Base-by-base conservation (phyloP, 2,888 invertebrate species). In the Oxytorus armatus region DNA sequence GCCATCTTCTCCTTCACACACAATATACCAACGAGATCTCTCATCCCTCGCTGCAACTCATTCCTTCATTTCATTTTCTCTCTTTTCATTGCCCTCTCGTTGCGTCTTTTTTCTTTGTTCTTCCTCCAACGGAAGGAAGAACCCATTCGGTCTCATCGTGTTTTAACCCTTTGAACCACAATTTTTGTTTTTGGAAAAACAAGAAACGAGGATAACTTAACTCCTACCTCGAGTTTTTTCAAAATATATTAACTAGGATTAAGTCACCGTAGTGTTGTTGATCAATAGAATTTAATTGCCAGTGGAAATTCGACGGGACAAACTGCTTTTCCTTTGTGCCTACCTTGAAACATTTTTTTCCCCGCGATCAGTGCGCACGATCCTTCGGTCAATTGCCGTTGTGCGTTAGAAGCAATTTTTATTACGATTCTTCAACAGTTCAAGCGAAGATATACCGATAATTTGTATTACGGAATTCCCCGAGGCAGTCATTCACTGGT, bases 401-500 rank as follows among this genome's bases (percentile, higher is more conserved):
- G 42, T 42, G 61, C 8, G 23, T n/a, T 5, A 18, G 57, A 39
- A 39, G 36, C 25, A 23, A 18, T 23, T n/a, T 47, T 36, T 23
- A 42, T 14, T 42, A 47, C 23, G 0, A 16, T 44, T 21, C 42
- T 61, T 10, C 21, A 42, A 47, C 21, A 23, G 23, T 61, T 44
- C 23, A 1, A 23, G 23, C 42, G 16, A 44, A 42, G 8, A 44
- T 47, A 63, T 11, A 25, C 10, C 11, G 25, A 29, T 47, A 18
- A 23, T 29, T 16, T 44, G 33, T 33, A 44, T 33, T 51, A 14
- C 21, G 44, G 14, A 47, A 65, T 23, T 39, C 1, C 29, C 18
- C 33, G 8, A 3, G n/a, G 21, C 21, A 66, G 47, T 44, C 63
- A 25, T 51, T 16, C 14, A 47, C 47, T 11, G 66, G 36, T 68